Percentiles rank a stretch among this genome's conserved stretches.
These are phyloP conservation scores for Popillia japonica DNA, from an alignment of 1,140 invertebrate genomes.

Conservation along the genomic window DNA sequence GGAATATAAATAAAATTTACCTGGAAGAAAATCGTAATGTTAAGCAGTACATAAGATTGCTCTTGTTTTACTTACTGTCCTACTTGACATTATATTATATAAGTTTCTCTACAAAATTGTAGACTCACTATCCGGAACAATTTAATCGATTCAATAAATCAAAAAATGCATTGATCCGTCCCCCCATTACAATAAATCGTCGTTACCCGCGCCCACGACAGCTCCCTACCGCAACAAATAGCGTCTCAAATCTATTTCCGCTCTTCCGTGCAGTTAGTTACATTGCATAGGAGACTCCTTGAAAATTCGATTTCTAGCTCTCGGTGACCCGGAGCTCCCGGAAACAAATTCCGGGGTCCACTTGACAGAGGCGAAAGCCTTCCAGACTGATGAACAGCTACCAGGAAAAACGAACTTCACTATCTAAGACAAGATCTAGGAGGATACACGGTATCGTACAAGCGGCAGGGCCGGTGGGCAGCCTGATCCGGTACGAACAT, in stretches of 20 bases:
- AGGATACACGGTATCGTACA: background rate
- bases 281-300: background rate
- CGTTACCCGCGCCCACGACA: background rate
- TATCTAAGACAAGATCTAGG: slow-evolving; percentile 30
- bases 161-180: slow-evolving; percentile 23
- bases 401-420: slow-evolving; percentile 1
- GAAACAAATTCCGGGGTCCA: slow-evolving; percentile 28
- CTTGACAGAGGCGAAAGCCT: slow-evolving; percentile 14
- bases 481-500: background rate
- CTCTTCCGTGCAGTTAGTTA: slow-evolving; percentile 33
- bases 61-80: too few relatives aligned
- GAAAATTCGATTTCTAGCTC: slow-evolving; percentile 27
- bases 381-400: slow-evolving; percentile 16
- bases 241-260: slow-evolving; percentile 21
- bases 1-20: too few relatives aligned
- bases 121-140: background rate
- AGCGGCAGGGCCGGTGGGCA: background rate
- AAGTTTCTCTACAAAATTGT: background rate
- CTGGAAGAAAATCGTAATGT: too few relatives aligned
- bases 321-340: slow-evolving; percentile 22
- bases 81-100: too few relatives aligned
- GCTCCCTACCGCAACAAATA: slow-evolving; percentile 20
- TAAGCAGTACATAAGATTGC: too few relatives aligned
- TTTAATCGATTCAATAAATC: slow-evolving; percentile 21
- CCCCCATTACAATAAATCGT: background rate